Conservation (phyloP, 2,797 vertebrate species). For the Astyanax mexicanus region DNA sequence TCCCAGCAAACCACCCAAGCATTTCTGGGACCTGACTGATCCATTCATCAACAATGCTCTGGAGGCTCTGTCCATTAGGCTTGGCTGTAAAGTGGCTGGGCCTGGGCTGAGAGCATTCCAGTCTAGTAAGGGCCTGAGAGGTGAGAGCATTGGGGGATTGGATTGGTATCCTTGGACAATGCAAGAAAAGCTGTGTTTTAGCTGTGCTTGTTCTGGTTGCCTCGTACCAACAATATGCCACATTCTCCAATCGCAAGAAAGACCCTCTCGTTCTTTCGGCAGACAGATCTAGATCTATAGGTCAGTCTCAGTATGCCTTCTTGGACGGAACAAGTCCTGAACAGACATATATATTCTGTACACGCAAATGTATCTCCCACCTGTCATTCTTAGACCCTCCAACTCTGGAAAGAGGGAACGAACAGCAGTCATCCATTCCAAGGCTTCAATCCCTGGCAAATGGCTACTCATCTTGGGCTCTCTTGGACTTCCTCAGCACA, state of each 20-base stretch:
- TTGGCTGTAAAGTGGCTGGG: neutral
- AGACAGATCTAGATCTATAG: constrained; percentile 24
- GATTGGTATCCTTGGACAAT: constrained; percentile 2
- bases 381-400: constrained; percentile 9
- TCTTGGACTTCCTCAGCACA: constrained; percentile 74
- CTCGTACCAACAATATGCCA: constrained; percentile 24
- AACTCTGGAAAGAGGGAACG: constrained; percentile 3
- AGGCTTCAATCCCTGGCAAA: neutral
- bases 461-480: neutral
- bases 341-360: constrained; percentile 44
- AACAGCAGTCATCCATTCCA: constrained; percentile 32
- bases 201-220: constrained; percentile 23
- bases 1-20: neutral
- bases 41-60: constrained; percentile 1
- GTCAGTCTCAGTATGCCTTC: constrained; percentile 20
- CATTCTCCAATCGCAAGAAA: neutral
- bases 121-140: constrained; percentile 12
- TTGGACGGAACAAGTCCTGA: constrained; percentile 24
- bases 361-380: constrained; percentile 48
- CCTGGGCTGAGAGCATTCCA: constrained; percentile 4
- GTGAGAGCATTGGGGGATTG: neutral
- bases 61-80: neutral
- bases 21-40: constrained; percentile 25
- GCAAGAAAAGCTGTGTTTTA: constrained; percentile 20
- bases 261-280: constrained; percentile 15